Percentiles rank a stretch among this genome's conserved stretches.
Conservation (phyloP, 2,113 vertebrate species). For the Oryzias celebensis region DNA sequence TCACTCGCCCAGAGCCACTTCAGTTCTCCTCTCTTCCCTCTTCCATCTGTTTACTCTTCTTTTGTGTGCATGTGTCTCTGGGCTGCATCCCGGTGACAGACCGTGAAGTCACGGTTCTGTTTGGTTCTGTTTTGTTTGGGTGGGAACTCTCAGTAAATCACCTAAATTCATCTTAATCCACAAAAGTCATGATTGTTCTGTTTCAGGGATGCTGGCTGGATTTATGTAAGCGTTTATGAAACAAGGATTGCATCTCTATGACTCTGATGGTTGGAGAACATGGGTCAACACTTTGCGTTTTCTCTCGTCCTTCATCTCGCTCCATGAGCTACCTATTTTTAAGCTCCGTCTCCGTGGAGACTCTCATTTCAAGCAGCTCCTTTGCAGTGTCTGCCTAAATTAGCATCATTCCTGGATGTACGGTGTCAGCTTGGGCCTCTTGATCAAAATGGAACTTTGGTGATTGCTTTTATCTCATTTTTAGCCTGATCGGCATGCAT, state of each 20-base stretch:
- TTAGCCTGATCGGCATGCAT: constrained; percentile 45
- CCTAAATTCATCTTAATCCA: constrained; percentile 39
- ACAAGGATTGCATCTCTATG: constrained; percentile 42
- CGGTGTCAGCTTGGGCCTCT: constrained; percentile 47
- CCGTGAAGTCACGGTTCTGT: constrained; percentile 13
- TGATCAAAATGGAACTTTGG: constrained; percentile 57
- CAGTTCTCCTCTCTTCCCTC: constrained; percentile 20
- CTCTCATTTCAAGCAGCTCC: constrained; percentile 33
- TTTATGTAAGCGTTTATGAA: constrained; percentile 47
- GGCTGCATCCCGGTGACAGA: constrained; percentile 8
- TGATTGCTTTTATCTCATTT: constrained; percentile 59
- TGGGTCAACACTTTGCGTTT: not conserved
- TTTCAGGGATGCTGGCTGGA: constrained; percentile 33
- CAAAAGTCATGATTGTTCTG: constrained; percentile 38
- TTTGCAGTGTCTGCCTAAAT: constrained; percentile 61
- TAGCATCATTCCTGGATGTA: constrained; percentile 55
- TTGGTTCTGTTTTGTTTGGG: constrained; percentile 26
- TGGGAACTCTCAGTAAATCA: constrained; percentile 23
- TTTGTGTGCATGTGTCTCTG: constrained; percentile 12
- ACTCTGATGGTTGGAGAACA: constrained; percentile 7
- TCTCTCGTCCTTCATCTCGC: not conserved
- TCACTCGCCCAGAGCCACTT: constrained; percentile 38
- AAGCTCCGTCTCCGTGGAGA: no score
- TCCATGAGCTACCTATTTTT: constrained; percentile 14
- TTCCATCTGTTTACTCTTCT: constrained; percentile 11